Evolutionary conservation across 2,797 vertebrate genomes (phyloP).

Genomic region (Gallirallus australis): DNA sequence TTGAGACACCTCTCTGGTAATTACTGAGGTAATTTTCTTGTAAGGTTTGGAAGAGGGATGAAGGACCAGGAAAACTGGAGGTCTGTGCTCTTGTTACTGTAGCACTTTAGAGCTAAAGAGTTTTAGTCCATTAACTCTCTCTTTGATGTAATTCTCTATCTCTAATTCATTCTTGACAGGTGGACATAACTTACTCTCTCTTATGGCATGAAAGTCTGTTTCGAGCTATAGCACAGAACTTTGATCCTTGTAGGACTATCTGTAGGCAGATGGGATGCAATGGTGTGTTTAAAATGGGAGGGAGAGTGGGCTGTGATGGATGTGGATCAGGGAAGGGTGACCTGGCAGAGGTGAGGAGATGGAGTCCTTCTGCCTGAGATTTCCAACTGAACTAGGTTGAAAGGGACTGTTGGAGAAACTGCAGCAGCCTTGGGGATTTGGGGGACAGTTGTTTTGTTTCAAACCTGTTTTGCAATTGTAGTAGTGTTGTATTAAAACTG

Average conservation of each 20-base stretch:
- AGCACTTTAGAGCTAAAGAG: not conserved
- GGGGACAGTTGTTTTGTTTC: not conserved
- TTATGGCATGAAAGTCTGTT: not conserved
- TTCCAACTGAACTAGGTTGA: not conserved
- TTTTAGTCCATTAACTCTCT: slow-evolving; percentile 9
- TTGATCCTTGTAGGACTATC: not conserved
- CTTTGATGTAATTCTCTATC: not conserved
- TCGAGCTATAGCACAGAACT: not conserved
- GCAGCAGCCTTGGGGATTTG: not conserved
- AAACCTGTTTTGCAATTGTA: not conserved
- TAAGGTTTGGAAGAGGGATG: not conserved
- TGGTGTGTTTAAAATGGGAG: not conserved
- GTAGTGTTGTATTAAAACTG: not conserved
- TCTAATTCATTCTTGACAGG: not conserved
- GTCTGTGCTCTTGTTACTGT: not conserved
- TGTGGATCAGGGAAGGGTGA: not conserved
- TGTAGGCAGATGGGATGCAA: not conserved
- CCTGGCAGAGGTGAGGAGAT: not conserved
- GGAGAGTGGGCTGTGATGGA: not conserved
- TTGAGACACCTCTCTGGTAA: not conserved
- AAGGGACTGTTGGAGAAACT: not conserved
- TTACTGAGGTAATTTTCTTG: not conserved
- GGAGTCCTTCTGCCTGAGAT: not conserved
- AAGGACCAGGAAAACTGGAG: not conserved
- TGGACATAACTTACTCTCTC: not conserved